These are phyloP conservation scores for Alexandromys fortis DNA, from an alignment of 2,113 vertebrate genomes.

Conservation along the genomic window DNA sequence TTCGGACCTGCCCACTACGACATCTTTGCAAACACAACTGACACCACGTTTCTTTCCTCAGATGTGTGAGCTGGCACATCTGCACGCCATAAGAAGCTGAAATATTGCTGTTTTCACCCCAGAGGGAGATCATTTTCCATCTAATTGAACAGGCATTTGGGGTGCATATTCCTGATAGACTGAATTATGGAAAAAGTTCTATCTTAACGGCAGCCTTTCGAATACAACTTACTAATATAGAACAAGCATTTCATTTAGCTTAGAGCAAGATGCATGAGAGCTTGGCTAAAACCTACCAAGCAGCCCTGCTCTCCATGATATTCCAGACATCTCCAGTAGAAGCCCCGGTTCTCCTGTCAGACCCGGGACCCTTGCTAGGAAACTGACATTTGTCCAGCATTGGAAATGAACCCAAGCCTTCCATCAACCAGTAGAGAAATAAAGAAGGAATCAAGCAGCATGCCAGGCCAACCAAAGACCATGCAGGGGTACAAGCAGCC, in stretches of 20 bases:
- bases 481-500: neutral
- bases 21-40: neutral
- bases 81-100: neutral
- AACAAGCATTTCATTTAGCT: slow-evolving; percentile 52
- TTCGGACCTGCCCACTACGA: accelerated
- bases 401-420: slow-evolving; percentile 76
- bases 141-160: neutral
- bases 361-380: slow-evolving; percentile 65
- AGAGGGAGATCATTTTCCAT: slow-evolving; percentile 17
- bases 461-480: slow-evolving; percentile 20
- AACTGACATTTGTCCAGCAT: slow-evolving; percentile 56
- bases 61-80: neutral
- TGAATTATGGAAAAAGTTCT: neutral
- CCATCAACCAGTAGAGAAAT: slow-evolving; percentile 72
- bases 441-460: neutral
- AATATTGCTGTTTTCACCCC: neutral
- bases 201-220: neutral
- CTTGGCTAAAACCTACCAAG: neutral
- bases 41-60: neutral
- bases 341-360: neutral
- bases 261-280: neutral
- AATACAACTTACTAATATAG: neutral
- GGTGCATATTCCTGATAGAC: neutral
- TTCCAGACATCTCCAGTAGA: neutral
- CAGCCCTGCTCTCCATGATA: accelerated